Percentiles rank a stretch among this genome's conserved stretches.
phyloP scores from a whole-genome alignment of 2,113 vertebrate genomes.

The Grantiella picta region DNA sequence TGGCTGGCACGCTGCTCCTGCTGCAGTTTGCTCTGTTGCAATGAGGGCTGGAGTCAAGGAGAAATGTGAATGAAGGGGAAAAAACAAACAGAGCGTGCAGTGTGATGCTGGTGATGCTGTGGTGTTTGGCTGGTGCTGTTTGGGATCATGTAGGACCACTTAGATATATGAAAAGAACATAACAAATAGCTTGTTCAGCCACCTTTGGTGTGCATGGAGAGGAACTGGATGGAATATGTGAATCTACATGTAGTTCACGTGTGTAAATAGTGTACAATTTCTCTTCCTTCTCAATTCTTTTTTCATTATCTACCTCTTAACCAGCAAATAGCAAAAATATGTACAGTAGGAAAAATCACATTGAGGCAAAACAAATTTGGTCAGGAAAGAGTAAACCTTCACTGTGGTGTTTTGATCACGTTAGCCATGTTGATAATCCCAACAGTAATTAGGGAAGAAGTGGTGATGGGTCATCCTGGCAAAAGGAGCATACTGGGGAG shows the following conservation, averaged over 20 bases:
- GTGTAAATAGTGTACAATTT: neutral
- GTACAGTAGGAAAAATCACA: neutral
- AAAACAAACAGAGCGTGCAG: rapidly evolving
- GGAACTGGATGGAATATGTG: neutral
- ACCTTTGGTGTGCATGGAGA: neutral
- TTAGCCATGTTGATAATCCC: neutral
- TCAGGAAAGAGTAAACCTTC: neutral
- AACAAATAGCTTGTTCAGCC: neutral
- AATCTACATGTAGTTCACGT: neutral
- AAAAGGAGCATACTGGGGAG: neutral
- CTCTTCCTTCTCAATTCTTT: neutral
- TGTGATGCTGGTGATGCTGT: neutral
- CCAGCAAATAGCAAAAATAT: neutral
- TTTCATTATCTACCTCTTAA: neutral
- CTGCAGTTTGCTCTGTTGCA: neutral
- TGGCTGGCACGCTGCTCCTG: neutral
- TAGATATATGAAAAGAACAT: rapidly evolving
- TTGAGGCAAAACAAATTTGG: neutral
- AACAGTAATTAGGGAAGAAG: neutral
- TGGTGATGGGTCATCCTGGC: neutral
- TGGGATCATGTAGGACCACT: neutral
- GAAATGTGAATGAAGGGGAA: neutral
- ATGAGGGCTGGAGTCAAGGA: neutral
- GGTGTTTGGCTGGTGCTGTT: neutral
- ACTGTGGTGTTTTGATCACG: neutral